Evolutionary conservation across 2,888 invertebrate species (phyloP).

Genomic region (Lasius platythorax): DNA sequence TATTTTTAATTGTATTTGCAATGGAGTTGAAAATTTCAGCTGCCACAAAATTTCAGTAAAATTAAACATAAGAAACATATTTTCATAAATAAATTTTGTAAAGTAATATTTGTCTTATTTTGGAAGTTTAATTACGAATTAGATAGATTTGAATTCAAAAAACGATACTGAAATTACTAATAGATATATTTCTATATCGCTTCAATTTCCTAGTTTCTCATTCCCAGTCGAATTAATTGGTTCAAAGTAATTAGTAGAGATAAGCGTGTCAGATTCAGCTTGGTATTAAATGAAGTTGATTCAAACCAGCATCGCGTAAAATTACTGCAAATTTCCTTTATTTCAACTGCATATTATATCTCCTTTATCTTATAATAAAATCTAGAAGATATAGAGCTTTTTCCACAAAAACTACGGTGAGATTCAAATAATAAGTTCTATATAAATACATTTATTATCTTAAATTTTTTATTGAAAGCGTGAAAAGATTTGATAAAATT

Average conservation of each 20-base stretch:
- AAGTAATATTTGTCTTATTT: background rate
- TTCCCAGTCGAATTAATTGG: background rate
- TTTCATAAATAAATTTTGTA: background rate
- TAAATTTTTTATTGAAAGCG: background rate
- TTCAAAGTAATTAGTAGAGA: background rate
- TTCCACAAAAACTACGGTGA: background rate
- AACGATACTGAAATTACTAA: background rate
- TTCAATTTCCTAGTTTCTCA: background rate
- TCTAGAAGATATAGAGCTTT: background rate
- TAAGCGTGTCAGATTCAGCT: background rate
- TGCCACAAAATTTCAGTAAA: background rate
- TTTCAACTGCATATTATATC: background rate
- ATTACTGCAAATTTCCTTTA: background rate
- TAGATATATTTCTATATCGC: background rate
- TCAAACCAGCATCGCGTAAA: background rate
- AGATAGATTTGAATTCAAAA: background rate
- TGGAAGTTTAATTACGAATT: background rate
- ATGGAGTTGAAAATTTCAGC: background rate
- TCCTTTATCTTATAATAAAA: background rate
- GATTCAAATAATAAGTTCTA: conserved; percentile 15
- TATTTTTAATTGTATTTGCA: background rate
- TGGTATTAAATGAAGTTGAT: background rate
- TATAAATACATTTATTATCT: background rate
- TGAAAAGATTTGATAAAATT: background rate
- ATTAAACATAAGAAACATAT: background rate